phyloP scores from a whole-genome alignment of 1,140 invertebrate genomes.

The Spodoptera frugiperda region DNA sequence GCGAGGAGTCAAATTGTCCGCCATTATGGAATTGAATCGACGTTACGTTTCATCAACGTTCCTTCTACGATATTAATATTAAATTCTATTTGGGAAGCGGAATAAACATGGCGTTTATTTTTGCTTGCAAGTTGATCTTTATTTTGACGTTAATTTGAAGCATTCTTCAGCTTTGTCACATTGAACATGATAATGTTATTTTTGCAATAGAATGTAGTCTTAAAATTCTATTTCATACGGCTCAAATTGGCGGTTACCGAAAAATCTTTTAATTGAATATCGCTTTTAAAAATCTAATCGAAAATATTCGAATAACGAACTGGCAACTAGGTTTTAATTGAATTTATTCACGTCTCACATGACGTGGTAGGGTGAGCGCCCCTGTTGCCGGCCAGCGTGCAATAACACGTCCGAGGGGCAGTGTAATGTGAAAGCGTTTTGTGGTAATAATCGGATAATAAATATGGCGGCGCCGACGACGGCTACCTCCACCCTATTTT shows the following conservation, averaged over 20 bases:
- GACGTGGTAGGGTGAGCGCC: constrained; percentile 38
- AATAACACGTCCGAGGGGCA: constrained; percentile 59
- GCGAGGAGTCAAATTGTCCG: constrained; percentile 34
- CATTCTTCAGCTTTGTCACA: not conserved
- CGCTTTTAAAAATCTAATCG: constrained; percentile 20
- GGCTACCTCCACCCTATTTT: constrained; percentile 34
- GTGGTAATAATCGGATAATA: constrained; percentile 71
- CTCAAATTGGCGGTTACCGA: not conserved
- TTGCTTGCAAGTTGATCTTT: not conserved
- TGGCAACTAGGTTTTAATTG: constrained; percentile 43
- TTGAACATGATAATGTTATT: not conserved
- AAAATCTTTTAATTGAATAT: constrained; percentile 14
- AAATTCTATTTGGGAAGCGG: not conserved
- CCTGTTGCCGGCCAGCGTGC: constrained; percentile 38
- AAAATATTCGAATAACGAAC: constrained; percentile 29
- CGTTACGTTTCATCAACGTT: constrained; percentile 31
- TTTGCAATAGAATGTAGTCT: too few species aligned
- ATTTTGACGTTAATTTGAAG: not conserved
- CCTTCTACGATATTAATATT: constrained; percentile 21
- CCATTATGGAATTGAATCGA: constrained; percentile 44
- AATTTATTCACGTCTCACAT: constrained; percentile 45
- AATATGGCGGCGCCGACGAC: constrained; percentile 57
- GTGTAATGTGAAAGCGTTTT: constrained; percentile 66
- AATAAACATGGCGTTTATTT: constrained; percentile 11
- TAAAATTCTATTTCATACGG: not conserved